Evolutionary conservation across 2,797 vertebrate species (phyloP).

Genomic region (Erithacus rubecula): DNA sequence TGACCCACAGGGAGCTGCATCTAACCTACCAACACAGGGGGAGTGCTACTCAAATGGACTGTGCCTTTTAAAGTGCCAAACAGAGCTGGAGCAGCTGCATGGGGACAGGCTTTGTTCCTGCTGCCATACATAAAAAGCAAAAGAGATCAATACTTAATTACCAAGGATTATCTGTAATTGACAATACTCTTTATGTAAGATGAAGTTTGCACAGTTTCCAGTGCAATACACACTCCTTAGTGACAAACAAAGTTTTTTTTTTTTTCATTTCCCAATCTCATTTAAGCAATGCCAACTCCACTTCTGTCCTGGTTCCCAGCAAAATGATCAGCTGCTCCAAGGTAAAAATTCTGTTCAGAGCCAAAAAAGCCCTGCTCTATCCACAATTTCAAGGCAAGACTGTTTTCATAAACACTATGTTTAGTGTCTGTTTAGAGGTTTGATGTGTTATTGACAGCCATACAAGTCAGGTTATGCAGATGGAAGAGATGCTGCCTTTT

Average conservation of each 20-base stretch:
- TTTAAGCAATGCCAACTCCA: background rate
- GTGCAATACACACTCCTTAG: background rate
- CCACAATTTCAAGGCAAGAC: background rate
- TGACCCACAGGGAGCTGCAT: background rate
- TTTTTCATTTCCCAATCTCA: background rate
- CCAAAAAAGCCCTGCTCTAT: background rate
- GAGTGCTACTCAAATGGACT: background rate
- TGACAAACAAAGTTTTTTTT: background rate
- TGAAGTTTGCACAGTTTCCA: background rate
- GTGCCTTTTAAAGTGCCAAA: background rate
- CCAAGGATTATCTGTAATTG: background rate
- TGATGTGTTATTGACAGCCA: constrained; percentile 35
- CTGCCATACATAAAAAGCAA: background rate
- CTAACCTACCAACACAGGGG: background rate
- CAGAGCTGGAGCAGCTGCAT: background rate
- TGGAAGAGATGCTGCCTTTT: constrained; percentile 3
- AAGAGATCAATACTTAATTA: background rate
- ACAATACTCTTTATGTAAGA: background rate
- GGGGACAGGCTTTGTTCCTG: background rate
- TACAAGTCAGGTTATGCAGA: constrained; percentile 2
- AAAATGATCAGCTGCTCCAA: background rate
- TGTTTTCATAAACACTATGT: background rate
- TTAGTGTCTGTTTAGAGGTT: background rate
- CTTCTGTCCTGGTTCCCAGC: background rate
- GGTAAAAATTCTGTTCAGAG: background rate